Evolutionary conservation across 2,888 invertebrate genomes (phyloP), one percentile per base, ranked within the genome.

Genomic region (Hirtodrosophila trivittata): DNA sequence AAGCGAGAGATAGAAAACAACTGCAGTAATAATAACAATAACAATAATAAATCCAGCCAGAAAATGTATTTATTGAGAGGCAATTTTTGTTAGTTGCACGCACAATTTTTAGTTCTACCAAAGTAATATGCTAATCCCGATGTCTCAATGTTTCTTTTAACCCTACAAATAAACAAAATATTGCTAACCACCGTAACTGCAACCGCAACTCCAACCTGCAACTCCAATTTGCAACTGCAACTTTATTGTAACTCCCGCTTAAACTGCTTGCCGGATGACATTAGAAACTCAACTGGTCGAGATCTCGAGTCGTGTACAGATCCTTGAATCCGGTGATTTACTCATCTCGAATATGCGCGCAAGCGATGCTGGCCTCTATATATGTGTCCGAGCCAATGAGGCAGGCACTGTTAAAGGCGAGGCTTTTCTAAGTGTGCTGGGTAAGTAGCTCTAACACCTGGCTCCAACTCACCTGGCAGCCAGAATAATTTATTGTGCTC

Each of bases 311-410:
- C 93, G 97, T 81, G 93, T 97, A 66, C 97, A 97, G 92, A 93
- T 96, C 50, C 92, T 97, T 72, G 97, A 97, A 67, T 95, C 94
- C 77, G 97, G 97, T 30, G 97, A 97, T 92, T 93, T 98, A 77
- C 92, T 97, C 77, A 95, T 98, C 71, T 95, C 97, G 4, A 95
- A 96, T 60, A 95, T 97, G 1, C 94, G 95, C 65, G 93, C 95
- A 69, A 92, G 93, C 18, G 98, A 98, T 91, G 95, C 95, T 63
- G 98, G 98, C 18, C 94, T 95, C 89, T 98, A 98, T 91, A 95
- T 95, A 7, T 98, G 98, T 90, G 92, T 95, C 41, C 93, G 98
- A 64, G 93, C 95, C 46, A 98, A 98, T 89, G 96, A 96, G 91
- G 97, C 97, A 49, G 98, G 98, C 35, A 94, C 94, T 70, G 95